Percentiles rank a stretch among this genome's conserved stretches.
phyloP scores from a whole-genome alignment of 2,797 vertebrate species.

The Malurus leucopterus region DNA sequence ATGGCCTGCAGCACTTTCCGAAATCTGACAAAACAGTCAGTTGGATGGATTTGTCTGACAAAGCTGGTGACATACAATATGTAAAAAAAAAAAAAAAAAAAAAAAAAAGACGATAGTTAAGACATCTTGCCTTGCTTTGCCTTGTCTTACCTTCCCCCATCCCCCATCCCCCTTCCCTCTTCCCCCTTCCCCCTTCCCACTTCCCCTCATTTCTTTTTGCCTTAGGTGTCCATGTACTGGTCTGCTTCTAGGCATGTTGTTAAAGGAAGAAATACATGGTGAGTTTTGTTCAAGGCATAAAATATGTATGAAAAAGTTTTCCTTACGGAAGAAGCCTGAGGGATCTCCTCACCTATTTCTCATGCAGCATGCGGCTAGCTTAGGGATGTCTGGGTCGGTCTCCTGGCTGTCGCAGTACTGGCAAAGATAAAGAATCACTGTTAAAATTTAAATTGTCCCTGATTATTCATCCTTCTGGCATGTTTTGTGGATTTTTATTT shows the following conservation, averaged over 20 bases:
- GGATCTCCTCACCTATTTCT: background rate
- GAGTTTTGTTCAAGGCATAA: background rate
- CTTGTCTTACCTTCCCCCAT: background rate
- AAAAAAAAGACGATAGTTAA: no score
- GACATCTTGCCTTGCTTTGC: no score
- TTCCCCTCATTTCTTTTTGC: no score
- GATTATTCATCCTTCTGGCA: background rate
- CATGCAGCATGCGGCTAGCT: background rate
- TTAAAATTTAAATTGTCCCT: background rate
- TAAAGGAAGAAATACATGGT: background rate
- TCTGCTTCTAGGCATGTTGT: background rate
- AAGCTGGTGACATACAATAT: background rate
- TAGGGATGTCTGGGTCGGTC: background rate
- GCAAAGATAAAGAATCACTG: background rate
- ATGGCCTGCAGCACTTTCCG: background rate
- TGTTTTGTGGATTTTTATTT: background rate
- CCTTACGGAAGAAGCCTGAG: background rate
- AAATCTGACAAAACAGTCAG: background rate
- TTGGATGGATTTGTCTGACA: background rate
- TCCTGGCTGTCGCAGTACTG: background rate
- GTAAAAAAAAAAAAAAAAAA: no score
- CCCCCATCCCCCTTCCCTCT: no score
- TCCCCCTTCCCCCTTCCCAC: fast-evolving
- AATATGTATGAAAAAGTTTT: background rate
- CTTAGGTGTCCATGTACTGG: background rate